A percentile compares a stretch with the other conserved stretches of the same genome.
phyloP scores from a whole-genome alignment of 2,797 vertebrate genomes.

The Ctenopoma kingsleyae region DNA sequence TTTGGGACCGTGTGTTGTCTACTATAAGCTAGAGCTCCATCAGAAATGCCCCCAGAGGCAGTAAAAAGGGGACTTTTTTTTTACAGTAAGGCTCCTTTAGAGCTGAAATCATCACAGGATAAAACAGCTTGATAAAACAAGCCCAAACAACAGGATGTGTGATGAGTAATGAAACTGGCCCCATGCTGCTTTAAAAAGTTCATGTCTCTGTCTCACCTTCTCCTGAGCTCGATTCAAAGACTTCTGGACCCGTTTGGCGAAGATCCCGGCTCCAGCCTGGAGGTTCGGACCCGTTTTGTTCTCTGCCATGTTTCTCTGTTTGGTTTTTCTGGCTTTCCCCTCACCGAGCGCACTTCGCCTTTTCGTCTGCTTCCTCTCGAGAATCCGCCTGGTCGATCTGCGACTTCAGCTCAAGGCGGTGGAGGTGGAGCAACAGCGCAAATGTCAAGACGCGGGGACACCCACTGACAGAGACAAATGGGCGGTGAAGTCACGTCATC shows the following conservation, averaged over 20 bases:
- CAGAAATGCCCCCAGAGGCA: not conserved
- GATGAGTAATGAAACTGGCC: no score
- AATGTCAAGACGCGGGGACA: conserved; percentile 19
- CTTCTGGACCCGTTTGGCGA: conserved; percentile 94
- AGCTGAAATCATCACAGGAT: not conserved
- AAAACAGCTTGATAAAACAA: not conserved
- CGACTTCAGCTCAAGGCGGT: conserved; percentile 26
- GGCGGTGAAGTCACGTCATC: not conserved
- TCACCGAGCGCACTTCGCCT: not conserved
- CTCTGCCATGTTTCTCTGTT: conserved; percentile 86
- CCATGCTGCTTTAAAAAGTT: not conserved
- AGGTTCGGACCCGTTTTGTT: conserved; percentile 85
- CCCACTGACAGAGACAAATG: no score
- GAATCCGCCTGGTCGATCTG: conserved; percentile 5
- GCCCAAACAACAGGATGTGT: not conserved
- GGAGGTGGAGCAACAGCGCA: conserved; percentile 65
- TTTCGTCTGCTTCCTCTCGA: conserved; percentile 47
- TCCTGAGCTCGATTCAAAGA: conserved; percentile 93
- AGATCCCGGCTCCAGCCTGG: conserved; percentile 89
- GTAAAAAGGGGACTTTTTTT: no score
- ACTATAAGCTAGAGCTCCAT: not conserved
- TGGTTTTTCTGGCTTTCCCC: not conserved
- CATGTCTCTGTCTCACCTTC: conserved; percentile 84
- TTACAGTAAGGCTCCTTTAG: not conserved
- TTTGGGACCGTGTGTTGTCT: not conserved